A percentile compares a stretch with the other conserved stretches of the same genome.
Conservation (phyloP, 2,888 invertebrate genomes). For the Abrostola tripartita region DNA sequence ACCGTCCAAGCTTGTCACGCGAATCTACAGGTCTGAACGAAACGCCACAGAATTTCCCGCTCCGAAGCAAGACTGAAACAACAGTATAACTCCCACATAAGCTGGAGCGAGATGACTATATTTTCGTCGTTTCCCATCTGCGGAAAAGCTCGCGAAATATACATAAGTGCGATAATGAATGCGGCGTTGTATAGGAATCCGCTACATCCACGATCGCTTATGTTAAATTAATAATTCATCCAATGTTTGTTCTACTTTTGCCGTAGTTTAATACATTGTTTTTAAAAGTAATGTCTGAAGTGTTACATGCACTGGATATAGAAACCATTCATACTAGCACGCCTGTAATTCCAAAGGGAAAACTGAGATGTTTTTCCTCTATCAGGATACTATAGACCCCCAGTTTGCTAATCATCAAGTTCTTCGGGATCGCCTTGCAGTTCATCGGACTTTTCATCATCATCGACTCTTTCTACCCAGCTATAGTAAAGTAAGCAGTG, state of each 20-base stretch:
- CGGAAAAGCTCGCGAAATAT: conserved; percentile 69
- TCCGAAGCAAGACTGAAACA: conserved; percentile 62
- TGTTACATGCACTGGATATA: neutral
- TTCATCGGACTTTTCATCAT: too few relatives aligned
- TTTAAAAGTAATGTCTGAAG: conserved; percentile 18
- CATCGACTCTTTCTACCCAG: too few relatives aligned
- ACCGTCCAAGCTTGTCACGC: conserved; percentile 74
- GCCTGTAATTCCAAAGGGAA: too few relatives aligned
- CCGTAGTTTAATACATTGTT: conserved; percentile 36
- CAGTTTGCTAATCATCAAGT: too few relatives aligned
- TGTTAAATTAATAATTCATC: conserved; percentile 61
- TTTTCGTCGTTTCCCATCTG: conserved; percentile 57
- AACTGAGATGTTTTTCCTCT: too few relatives aligned
- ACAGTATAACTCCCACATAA: conserved; percentile 25
- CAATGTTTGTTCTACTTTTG: conserved; percentile 50
- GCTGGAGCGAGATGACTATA: conserved; percentile 61
- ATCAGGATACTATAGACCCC: too few relatives aligned
- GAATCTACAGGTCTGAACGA: conserved; percentile 84
- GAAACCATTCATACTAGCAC: too few relatives aligned
- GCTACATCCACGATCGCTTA: conserved; percentile 45
- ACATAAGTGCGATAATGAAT: conserved; percentile 47
- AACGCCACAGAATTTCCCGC: conserved; percentile 79
- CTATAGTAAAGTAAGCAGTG: too few relatives aligned
- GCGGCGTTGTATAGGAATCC: conserved; percentile 57
- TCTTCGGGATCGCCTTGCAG: too few relatives aligned